A percentile compares a stretch with the other conserved stretches of the same genome.
Evolutionary conservation across 1,140 invertebrate species (phyloP).

Genomic region (Drosophila burlai): DNA sequence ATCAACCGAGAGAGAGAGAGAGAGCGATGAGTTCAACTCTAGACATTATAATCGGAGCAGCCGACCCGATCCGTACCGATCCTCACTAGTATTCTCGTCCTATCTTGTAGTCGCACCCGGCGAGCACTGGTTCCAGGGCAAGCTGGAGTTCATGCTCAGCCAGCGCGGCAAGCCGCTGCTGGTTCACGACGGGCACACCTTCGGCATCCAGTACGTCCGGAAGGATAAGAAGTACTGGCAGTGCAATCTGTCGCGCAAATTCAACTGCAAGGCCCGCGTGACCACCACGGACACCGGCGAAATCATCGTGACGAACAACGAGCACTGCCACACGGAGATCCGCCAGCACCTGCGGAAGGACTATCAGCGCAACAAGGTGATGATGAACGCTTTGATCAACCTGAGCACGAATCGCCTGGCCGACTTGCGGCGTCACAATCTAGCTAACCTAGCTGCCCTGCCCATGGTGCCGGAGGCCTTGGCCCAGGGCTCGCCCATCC

Average conservation of each 20-base stretch:
- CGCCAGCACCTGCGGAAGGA: conserved; percentile 84
- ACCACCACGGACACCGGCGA: conserved; percentile 85
- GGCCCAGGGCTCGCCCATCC: conserved; percentile 57
- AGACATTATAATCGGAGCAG: conserved; percentile 13
- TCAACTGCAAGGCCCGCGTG: conserved; percentile 84
- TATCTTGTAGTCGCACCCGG: conserved; percentile 84
- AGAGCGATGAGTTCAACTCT: background rate
- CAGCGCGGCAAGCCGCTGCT: conserved; percentile 84
- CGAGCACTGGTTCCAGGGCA: conserved; percentile 84
- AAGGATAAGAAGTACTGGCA: conserved; percentile 85
- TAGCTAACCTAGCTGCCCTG: conserved; percentile 34
- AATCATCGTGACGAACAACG: conserved; percentile 85
- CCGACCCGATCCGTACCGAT: conserved; percentile 33
- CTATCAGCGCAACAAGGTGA: conserved; percentile 84
- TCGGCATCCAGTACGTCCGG: conserved; percentile 85
- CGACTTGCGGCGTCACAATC: conserved; percentile 61
- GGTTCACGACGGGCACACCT: conserved; percentile 84
- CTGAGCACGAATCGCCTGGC: conserved; percentile 62
- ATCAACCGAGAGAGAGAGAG: conserved; percentile 5
- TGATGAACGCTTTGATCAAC: conserved; percentile 83
- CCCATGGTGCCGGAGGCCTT: conserved; percentile 55
- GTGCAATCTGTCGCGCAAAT: conserved; percentile 84
- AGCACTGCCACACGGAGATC: conserved; percentile 85
- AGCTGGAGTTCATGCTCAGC: conserved; percentile 85
- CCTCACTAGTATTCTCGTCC: conserved; percentile 66